Base-by-base conservation (phyloP, 2,888 invertebrate species). In the Drosophila parthenogenetica region DNA sequence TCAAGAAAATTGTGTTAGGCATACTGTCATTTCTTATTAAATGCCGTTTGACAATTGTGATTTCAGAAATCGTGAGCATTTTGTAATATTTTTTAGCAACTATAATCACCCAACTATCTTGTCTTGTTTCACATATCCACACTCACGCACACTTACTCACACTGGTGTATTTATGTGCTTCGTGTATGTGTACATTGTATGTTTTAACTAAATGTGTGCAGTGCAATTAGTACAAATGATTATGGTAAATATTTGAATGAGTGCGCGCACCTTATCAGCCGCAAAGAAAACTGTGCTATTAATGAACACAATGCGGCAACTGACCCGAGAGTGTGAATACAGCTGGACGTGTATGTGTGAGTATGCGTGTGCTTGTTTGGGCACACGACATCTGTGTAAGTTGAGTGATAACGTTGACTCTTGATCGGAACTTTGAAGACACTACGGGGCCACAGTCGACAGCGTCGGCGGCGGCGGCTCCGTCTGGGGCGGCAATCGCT, bases 191-290 rank as follows among this genome's bases (percentile, higher is more conserved):
- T 11, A 19, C 25, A 48, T 32, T 32, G 8, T 8, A 13, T 67
- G 67, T 75, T 75, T 77, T 46, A 55, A 49, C 54, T 60, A 63
- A 79, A 79, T 82, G 64, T 79, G 83, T 79, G 46, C 77, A 59
- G 17, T 75, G 75, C 81, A 81, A 81, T 81, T 81, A 81, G 81
- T 84, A 75, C 75, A 70, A 77, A 81, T 73, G 75, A 51, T 69
- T 66, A 64, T 50, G 46, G 81, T 75, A 75, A 81, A 81, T 84
- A 81, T 84, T 81, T 81, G 62, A 65, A 65, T 60, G 73, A 73
- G 81, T 67, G 74, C 81, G 84, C 70, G 68, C 80, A 79, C 69
- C 80, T 79, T 79, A 79, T 79, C 78, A 81, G 79, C 59, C 64
- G 79, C 78, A 61, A 61, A 58, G 8, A 29, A 35, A 35, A 37